phyloP scores from a whole-genome alignment of 2,113 vertebrate genomes.

The Tragelaphus scriptus region DNA sequence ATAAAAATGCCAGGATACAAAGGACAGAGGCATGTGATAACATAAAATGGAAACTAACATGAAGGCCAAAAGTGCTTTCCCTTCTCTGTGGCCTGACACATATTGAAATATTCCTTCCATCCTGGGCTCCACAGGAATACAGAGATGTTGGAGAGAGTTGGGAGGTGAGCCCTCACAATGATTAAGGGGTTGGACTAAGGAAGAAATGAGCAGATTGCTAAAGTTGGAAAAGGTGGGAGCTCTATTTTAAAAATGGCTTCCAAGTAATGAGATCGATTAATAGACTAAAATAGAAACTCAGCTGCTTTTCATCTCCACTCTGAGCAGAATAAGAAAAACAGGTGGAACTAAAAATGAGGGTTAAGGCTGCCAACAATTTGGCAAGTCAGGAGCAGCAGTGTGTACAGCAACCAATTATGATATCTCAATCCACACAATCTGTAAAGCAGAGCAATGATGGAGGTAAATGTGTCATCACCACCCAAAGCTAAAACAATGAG shows the following conservation, averaged over 20 bases:
- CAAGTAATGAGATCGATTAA: conserved; percentile 52
- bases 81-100: background rate
- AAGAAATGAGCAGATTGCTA: conserved; percentile 46
- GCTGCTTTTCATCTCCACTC: conserved; percentile 34
- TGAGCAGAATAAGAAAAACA: conserved; percentile 49
- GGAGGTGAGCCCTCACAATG: background rate
- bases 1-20: background rate
- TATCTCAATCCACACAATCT: background rate
- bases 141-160: background rate
- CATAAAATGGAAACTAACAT: background rate
- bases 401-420: background rate
- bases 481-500: background rate
- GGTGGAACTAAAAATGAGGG: conserved; percentile 35
- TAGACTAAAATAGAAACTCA: conserved; percentile 53
- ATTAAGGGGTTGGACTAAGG: conserved; percentile 27
- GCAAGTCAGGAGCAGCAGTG: conserved; percentile 1
- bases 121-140: background rate
- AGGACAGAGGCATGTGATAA: background rate
- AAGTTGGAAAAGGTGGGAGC: conserved; percentile 19
- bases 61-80: background rate
- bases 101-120: background rate
- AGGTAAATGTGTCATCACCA: background rate
- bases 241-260: conserved; percentile 58
- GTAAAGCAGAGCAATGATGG: background rate
- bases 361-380: conserved; percentile 38